phyloP scores from a whole-genome alignment of 2,797 vertebrate genomes.

The Pantherophis vulpinus region DNA sequence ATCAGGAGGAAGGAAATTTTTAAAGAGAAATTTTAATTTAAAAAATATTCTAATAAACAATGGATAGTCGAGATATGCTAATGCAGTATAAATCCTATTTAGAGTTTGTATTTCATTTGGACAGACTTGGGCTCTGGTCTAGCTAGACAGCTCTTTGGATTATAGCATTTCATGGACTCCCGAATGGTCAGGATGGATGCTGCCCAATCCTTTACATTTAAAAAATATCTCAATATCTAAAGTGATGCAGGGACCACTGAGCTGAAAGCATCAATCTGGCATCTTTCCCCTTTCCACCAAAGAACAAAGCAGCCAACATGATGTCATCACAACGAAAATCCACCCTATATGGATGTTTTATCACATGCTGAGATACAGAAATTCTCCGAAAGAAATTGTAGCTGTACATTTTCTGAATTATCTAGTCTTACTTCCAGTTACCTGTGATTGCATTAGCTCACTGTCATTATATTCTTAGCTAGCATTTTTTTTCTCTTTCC shows the following conservation, averaged over 20 bases:
- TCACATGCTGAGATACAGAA: background rate
- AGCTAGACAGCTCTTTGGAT: background rate
- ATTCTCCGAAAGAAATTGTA: background rate
- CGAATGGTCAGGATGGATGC: background rate
- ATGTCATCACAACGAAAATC: background rate
- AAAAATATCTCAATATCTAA: background rate
- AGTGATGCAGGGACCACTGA: background rate
- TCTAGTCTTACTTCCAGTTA: background rate
- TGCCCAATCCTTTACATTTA: background rate
- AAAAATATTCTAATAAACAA: background rate
- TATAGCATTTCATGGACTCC: background rate
- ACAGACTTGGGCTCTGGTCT: no score
- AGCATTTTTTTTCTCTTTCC: background rate
- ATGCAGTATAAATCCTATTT: background rate
- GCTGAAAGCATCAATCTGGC: background rate
- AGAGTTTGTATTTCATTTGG: background rate
- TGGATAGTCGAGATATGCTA: background rate
- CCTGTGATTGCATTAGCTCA: background rate
- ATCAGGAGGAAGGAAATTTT: background rate
- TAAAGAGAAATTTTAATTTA: background rate
- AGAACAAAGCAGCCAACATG: background rate
- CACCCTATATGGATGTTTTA: background rate
- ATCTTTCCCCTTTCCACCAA: background rate
- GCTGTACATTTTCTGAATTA: background rate
- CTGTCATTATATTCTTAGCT: background rate